A percentile compares a stretch with the other conserved stretches of the same genome.
Evolutionary conservation across 2,888 invertebrate genomes (phyloP).

Genomic region (Noctuana brunneofusca): DNA sequence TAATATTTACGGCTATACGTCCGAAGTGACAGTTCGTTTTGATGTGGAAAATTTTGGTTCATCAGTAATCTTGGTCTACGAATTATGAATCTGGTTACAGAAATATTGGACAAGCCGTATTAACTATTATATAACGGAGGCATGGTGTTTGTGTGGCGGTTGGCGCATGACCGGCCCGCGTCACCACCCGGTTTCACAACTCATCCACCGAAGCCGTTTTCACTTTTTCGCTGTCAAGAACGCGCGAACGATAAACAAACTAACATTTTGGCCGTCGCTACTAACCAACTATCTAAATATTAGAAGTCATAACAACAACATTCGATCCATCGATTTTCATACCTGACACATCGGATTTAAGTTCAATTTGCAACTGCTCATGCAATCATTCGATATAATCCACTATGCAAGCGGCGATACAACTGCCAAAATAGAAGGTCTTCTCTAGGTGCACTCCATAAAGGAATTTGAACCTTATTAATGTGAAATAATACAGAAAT

Average conservation of each 20-base stretch:
- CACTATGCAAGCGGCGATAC: slow-evolving; percentile 53
- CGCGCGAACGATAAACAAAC: slow-evolving; percentile 81
- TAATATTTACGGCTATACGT: background rate
- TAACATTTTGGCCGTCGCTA: slow-evolving; percentile 79
- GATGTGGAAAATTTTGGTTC: slow-evolving; percentile 16
- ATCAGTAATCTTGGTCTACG: slow-evolving; percentile 6
- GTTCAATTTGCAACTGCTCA: slow-evolving; percentile 58
- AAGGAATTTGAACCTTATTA: slow-evolving; percentile 62
- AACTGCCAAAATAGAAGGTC: slow-evolving; percentile 62
- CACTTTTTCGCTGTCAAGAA: slow-evolving; percentile 83
- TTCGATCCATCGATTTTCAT: slow-evolving; percentile 44
- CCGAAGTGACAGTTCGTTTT: background rate
- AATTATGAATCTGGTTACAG: slow-evolving; percentile 12
- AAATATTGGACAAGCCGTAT: slow-evolving; percentile 44
- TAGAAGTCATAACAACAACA: slow-evolving; percentile 51
- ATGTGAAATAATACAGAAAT: slow-evolving; percentile 50
- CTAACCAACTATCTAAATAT: slow-evolving; percentile 50
- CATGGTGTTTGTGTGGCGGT: slow-evolving; percentile 54
- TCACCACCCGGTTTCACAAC: slow-evolving; percentile 76
- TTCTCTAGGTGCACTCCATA: slow-evolving; percentile 47
- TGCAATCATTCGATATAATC: slow-evolving; percentile 48
- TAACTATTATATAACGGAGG: slow-evolving; percentile 66
- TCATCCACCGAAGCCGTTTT: slow-evolving; percentile 77
- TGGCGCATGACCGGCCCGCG: slow-evolving; percentile 49
- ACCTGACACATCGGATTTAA: slow-evolving; percentile 50